A percentile compares a stretch with the other conserved stretches of the same genome.
These are phyloP conservation scores for Parnassius orleans DNA, from an alignment of 2,888 invertebrate species.

Conservation along the genomic window DNA sequence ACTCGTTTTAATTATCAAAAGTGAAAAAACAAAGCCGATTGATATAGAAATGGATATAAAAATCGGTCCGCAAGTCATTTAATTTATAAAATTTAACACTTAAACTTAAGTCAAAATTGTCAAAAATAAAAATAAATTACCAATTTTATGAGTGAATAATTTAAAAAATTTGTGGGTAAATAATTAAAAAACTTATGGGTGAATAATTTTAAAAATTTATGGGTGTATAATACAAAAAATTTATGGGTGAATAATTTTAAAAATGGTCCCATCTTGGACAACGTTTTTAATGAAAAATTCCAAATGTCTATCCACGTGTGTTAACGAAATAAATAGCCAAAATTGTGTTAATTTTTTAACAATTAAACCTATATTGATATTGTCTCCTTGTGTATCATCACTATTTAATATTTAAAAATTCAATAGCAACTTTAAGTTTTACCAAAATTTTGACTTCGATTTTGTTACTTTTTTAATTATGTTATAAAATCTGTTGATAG, in stretches of 20 bases:
- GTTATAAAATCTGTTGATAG: neutral
- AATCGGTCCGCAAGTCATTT: no score
- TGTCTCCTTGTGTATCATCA: conserved; percentile 73
- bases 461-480: conserved; percentile 6
- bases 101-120: no score
- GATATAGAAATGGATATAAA: no score
- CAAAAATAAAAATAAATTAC: no score
- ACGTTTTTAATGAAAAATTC: conserved; percentile 10
- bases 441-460: conserved; percentile 19
- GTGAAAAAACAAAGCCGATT: no score
- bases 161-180: no score
- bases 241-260: neutral
- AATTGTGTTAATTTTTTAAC: conserved; percentile 37
- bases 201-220: no score
- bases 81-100: no score
- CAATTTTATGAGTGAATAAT: no score
- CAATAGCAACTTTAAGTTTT: conserved; percentile 29
- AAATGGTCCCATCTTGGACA: neutral
- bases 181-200: no score
- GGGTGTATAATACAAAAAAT: neutral
- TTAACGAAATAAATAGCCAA: conserved; percentile 27
- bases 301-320: conserved; percentile 28
- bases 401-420: conserved; percentile 48
- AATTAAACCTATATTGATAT: conserved; percentile 72
- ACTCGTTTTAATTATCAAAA: no score